Base-by-base conservation (phyloP, 1,140 invertebrate genomes). In the Listronotus oregonensis region DNA sequence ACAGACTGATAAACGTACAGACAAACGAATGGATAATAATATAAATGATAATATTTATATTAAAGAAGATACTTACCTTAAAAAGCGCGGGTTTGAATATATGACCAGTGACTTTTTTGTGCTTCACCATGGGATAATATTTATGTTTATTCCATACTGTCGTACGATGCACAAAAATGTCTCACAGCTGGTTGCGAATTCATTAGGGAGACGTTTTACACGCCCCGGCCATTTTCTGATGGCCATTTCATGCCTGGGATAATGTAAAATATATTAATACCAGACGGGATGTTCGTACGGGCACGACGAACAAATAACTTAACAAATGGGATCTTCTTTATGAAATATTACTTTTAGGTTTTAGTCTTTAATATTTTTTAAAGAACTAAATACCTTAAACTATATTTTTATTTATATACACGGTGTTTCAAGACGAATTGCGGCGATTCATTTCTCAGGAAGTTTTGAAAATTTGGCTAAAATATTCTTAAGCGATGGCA, bases 141-240 rank as follows among this genome's bases (percentile, higher is more conserved):
- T 70, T 67, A 70, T 70, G 68, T 66, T 57, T 60, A 49, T 47
- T 54, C 52, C 56, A 66, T 61, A 65, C 64, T 60, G 68, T 64
- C 64, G 56, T 69, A 10, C 39, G 59, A 61, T 61, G 68, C 66
- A 67, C 58, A 70, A 70, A 70, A 70, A 70, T 67, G 65, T 67
- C 66, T 70, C 68, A 65, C 68, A 72, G 70, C 68, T 70, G 70
- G 70, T 70, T 66, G 66, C 70, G 62, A 69, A 70, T 72, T 72
- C 70, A 72, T 72, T 72, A 72, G 61, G 63, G 68, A 55, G 70
- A 72, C 70, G 67, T 39, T 72, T 70, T 70, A 72, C 70, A 72
- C 68, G 67, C 56, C 68, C 63, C 67, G 62, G 67, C 70, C 69
- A 72, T 70, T 66, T 61, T 61, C 59, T 61, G 51, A 61, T 61